Conservation (phyloP, 2,888 invertebrate species). For the Boloria euphrosyne region DNA sequence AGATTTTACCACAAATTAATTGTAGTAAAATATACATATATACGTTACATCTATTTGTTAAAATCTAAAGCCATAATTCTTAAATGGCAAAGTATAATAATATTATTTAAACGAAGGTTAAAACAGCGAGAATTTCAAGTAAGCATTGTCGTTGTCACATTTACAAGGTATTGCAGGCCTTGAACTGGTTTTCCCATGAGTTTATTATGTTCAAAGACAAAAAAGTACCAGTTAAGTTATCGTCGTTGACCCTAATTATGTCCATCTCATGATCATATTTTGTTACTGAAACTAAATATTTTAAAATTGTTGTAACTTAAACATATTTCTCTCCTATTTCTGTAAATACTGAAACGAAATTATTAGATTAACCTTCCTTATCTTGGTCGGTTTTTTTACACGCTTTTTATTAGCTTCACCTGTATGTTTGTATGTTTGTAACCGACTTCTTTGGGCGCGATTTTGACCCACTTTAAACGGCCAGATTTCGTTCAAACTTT, state of each 20-base stretch:
- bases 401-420: too few species aligned
- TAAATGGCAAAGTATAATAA: not conserved
- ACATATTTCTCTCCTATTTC: too few species aligned
- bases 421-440: too few species aligned
- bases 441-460: too few species aligned
- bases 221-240: constrained; percentile 12
- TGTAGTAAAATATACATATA: constrained; percentile 9
- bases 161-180: constrained; percentile 16
- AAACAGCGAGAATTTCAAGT: not conserved
- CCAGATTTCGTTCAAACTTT: too few species aligned
- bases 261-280: not conserved
- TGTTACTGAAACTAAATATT: not conserved
- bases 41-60: constrained; percentile 11
- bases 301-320: too few species aligned
- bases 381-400: too few species aligned
- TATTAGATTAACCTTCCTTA: too few species aligned
- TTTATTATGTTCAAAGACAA: constrained; percentile 23
- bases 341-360: too few species aligned
- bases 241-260: constrained; percentile 8
- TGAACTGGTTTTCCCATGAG: constrained; percentile 23
- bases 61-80: constrained; percentile 11
- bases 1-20: constrained; percentile 19
- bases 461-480: too few species aligned
- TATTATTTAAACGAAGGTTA: constrained; percentile 7
- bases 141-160: constrained; percentile 17